Percentiles rank a stretch among this genome's conserved stretches.
Evolutionary conservation across 23 tunicate species (phyloP).

Genomic region (Styela plicata): DNA sequence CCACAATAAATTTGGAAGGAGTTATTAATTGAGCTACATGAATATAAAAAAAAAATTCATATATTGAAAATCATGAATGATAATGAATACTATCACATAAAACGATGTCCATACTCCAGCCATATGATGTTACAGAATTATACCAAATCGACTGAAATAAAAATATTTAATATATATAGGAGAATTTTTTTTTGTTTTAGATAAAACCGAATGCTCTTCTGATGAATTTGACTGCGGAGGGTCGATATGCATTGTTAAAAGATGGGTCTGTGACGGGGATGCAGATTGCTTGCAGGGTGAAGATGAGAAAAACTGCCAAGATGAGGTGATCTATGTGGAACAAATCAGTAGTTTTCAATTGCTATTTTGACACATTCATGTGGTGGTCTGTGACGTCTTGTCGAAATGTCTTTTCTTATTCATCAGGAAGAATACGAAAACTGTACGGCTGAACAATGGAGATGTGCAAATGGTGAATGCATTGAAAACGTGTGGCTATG

Average conservation of each 20-base stretch:
- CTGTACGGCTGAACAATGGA: not conserved
- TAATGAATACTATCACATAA: too few relatives aligned
- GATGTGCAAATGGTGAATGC: conserved; percentile 12
- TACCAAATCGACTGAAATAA: too few relatives aligned
- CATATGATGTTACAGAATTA: too few relatives aligned
- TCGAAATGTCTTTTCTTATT: not conserved
- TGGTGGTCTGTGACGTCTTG: too few relatives aligned
- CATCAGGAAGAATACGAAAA: not conserved
- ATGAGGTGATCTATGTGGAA: not conserved
- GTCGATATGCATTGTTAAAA: not conserved
- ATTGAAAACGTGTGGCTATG: not conserved
- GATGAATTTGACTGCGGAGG: conserved; percentile 15
- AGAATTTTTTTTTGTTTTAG: too few relatives aligned
- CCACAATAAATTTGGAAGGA: too few relatives aligned
- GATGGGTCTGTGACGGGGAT: conserved; percentile 12
- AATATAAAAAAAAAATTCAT: too few relatives aligned
- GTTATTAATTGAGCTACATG: too few relatives aligned
- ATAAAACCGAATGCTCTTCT: conserved; percentile 6
- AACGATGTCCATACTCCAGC: too few relatives aligned
- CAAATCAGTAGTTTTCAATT: not conserved
- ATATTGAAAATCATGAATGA: too few relatives aligned
- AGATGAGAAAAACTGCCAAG: conserved; percentile 2
- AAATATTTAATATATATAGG: too few relatives aligned
- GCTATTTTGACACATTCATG: too few relatives aligned
- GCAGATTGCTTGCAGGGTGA: not conserved